phyloP scores from a whole-genome alignment of 1,140 invertebrate genomes.

The Himalopsyche phryganea region DNA sequence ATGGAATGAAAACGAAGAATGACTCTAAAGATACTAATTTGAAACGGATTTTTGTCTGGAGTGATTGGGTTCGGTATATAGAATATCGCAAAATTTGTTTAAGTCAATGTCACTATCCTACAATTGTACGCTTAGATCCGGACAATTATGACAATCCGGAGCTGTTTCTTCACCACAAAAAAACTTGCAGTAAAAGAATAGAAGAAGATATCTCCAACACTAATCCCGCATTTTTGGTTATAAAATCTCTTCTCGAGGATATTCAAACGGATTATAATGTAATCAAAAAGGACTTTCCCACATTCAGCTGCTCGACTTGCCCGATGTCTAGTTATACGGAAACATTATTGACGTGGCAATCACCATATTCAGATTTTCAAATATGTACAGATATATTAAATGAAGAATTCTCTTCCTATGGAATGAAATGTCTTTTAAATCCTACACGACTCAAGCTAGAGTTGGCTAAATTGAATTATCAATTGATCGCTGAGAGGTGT shows the following conservation, averaged over 20 bases:
- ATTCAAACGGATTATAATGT: slow-evolving; percentile 15
- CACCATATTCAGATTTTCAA: slow-evolving; percentile 8
- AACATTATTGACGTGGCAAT: slow-evolving; percentile 20
- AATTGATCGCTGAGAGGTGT: background rate
- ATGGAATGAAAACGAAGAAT: background rate
- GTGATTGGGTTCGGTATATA: slow-evolving; percentile 61
- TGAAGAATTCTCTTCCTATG: slow-evolving; percentile 28
- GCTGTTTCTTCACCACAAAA: slow-evolving; percentile 27
- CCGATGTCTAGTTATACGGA: slow-evolving; percentile 14
- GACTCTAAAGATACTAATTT: background rate
- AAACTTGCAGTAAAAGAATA: slow-evolving; percentile 20
- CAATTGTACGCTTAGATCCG: slow-evolving; percentile 42
- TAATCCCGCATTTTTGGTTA: background rate
- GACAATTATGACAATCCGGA: slow-evolving; percentile 27
- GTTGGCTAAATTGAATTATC: too few relatives aligned
- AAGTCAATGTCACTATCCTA: slow-evolving; percentile 52
- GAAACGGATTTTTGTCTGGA: slow-evolving; percentile 55
- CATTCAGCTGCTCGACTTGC: slow-evolving; percentile 20
- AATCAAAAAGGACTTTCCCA: slow-evolving; percentile 24
- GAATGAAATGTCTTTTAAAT: slow-evolving; percentile 17
- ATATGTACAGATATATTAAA: slow-evolving; percentile 22
- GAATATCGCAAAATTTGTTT: slow-evolving; percentile 56
- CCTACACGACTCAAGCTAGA: background rate
- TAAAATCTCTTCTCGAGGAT: slow-evolving; percentile 20
- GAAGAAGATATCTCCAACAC: slow-evolving; percentile 11